A percentile compares a stretch with the other conserved stretches of the same genome.
phyloP scores from a whole-genome alignment of 1,140 invertebrate species.

The Apis florea region DNA sequence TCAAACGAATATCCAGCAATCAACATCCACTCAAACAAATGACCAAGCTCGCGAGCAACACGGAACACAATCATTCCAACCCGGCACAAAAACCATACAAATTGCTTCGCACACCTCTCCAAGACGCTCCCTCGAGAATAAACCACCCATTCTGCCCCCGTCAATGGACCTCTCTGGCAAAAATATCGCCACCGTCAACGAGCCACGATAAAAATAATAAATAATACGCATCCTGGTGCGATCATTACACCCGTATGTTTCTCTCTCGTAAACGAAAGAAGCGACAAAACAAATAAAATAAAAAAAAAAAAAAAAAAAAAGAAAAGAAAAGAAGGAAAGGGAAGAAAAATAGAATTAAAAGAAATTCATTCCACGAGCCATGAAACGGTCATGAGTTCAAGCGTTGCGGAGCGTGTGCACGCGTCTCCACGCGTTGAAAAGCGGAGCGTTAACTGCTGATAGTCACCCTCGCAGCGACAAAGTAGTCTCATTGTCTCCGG shows the following conservation, averaged over 20 bases:
- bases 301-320: not conserved
- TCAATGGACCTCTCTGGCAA: not conserved
- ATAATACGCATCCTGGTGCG: not conserved
- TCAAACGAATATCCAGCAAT: not conserved
- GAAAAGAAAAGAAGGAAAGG: not conserved
- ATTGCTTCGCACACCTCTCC: not conserved
- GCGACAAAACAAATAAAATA: not conserved
- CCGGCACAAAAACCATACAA: not conserved
- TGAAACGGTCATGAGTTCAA: conserved; percentile 4
- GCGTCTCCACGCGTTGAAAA: not conserved
- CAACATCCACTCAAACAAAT: not conserved
- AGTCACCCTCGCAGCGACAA: conserved; percentile 48
- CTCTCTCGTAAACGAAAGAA: not conserved
- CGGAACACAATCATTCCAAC: not conserved
- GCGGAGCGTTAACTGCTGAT: conserved; percentile 41
- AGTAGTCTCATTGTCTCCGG: conserved; percentile 67
- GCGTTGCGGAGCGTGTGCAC: not conserved
- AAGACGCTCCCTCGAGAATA: not conserved
- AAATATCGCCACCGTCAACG: not conserved
- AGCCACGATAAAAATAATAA: not conserved
- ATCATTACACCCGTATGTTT: conserved; percentile 12
- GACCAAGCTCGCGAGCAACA: not conserved
- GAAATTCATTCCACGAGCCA: not conserved
- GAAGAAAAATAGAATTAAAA: not conserved
- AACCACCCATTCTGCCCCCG: not conserved